Base-by-base conservation (phyloP, 2,888 invertebrate species). In the Cantharis flavilabris region DNA sequence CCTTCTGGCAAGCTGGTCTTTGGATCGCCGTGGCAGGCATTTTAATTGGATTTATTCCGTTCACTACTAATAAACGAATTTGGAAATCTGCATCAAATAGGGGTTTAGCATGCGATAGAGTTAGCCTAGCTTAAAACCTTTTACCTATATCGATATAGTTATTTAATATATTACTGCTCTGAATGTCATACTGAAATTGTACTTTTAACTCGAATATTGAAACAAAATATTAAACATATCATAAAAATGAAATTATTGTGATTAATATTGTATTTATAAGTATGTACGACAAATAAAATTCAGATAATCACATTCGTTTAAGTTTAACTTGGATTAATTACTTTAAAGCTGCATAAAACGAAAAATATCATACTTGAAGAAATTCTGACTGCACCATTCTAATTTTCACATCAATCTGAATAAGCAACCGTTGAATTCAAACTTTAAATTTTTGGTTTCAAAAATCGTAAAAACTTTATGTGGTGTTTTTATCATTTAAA, bases 21-120 rank as follows among this genome's bases (percentile, higher is more conserved):
- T 96, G 95, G 92, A 95, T 97, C 73, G 91, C 94, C 16, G 87
- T 96, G 18, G 94, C 96, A 28, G 97, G 97, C 30, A 81, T 94
- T 0, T 87, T 94, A 0, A 91, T 94, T 11, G 91, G 90, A 0
- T 88, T 93, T 3, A 93, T 94, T 81, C 93, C 94, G 0, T 91
- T 89, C 83, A 93, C 93, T 7, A 91, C 90, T 83, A 94, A 94
- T 85, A 90, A 92, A 82, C 91, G 91, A 69, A 91, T 94, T n/a
- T 87, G 91, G 84, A 91, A 91, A 72, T 86, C 49, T 11, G 30
- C 69, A 10, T 71, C 74, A 16, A 28, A 73, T 49, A 62, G 14
- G 65, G 33, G 67, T 26, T 69, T 64, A 18, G 28, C 62, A 62
- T 72, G 63, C 62, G 69, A 74, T 26, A 74, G 63, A 74, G 62